phyloP scores from a whole-genome alignment of 2,888 invertebrate species.

The Drosophila rellima region DNA sequence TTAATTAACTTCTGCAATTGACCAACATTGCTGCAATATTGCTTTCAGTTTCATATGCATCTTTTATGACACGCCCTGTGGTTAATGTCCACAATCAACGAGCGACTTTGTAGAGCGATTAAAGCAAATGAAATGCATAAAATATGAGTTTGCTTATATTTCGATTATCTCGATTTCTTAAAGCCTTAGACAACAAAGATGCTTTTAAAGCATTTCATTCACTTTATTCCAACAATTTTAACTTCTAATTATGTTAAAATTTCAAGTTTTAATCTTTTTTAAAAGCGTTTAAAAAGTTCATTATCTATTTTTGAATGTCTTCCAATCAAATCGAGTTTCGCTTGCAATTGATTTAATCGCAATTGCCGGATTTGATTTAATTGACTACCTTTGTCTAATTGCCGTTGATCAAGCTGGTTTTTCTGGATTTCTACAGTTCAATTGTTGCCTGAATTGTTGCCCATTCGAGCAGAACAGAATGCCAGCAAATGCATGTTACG shows the following conservation, averaged over 20 bases:
- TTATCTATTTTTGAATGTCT: not conserved
- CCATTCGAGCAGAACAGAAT: slow-evolving; percentile 23
- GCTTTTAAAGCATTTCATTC: no score
- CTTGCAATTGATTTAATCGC: not conserved
- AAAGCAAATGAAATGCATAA: slow-evolving; percentile 16
- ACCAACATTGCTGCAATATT: slow-evolving; percentile 12
- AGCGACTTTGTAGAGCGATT: slow-evolving; percentile 10
- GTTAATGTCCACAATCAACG: slow-evolving; percentile 17
- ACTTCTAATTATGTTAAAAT: no score
- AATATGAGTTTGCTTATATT: slow-evolving; percentile 16
- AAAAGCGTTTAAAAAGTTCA: not conserved
- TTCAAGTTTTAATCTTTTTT: no score
- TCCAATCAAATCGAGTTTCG: not conserved
- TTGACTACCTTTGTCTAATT: slow-evolving; percentile 19
- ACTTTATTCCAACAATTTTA: no score
- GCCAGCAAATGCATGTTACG: slow-evolving; percentile 23
- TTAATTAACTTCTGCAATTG: slow-evolving; percentile 37
- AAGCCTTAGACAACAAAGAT: no score
- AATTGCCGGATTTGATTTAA: slow-evolving; percentile 6
- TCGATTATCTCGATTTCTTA: no score
- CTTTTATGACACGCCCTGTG: slow-evolving; percentile 26
- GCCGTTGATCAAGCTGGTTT: slow-evolving; percentile 33
- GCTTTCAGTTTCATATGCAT: slow-evolving; percentile 19
- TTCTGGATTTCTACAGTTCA: not conserved
- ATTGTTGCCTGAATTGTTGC: slow-evolving; percentile 10